Conservation (phyloP, 2,113 vertebrate genomes). For the Bombycilla garrulus region DNA sequence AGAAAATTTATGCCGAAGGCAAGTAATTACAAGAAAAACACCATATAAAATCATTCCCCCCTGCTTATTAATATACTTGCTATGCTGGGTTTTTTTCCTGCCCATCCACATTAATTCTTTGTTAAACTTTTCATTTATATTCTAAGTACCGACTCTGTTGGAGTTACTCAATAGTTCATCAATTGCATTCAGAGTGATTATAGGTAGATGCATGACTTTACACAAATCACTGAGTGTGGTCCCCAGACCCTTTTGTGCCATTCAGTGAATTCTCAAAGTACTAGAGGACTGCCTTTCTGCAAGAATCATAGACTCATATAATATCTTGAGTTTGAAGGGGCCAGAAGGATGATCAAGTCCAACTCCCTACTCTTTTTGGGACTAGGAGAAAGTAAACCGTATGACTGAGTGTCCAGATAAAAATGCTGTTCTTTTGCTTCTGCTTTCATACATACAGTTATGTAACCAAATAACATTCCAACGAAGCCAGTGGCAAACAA, state of each 20-base stretch:
- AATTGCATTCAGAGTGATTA: background rate
- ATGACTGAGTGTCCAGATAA: background rate
- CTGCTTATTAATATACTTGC: background rate
- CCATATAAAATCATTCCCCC: background rate
- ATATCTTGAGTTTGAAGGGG: background rate
- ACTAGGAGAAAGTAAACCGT: background rate
- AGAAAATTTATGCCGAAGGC: background rate
- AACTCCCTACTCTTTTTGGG: background rate
- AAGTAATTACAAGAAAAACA: background rate
- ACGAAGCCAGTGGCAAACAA: background rate
- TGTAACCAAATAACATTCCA: background rate
- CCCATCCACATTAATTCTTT: background rate
- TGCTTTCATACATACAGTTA: background rate
- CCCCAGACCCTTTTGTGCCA: background rate
- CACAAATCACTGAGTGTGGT: background rate
- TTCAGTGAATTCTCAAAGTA: background rate
- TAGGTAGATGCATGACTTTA: background rate
- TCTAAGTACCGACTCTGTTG: background rate
- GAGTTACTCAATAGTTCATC: background rate
- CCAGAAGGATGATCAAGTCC: background rate
- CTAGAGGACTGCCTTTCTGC: accelerated
- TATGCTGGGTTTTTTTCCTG: background rate
- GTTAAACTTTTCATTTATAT: background rate
- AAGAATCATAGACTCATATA: background rate
- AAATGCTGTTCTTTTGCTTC: background rate